These are phyloP conservation scores for Karalla daura DNA, from an alignment of 2,797 vertebrate species.

Conservation along the genomic window DNA sequence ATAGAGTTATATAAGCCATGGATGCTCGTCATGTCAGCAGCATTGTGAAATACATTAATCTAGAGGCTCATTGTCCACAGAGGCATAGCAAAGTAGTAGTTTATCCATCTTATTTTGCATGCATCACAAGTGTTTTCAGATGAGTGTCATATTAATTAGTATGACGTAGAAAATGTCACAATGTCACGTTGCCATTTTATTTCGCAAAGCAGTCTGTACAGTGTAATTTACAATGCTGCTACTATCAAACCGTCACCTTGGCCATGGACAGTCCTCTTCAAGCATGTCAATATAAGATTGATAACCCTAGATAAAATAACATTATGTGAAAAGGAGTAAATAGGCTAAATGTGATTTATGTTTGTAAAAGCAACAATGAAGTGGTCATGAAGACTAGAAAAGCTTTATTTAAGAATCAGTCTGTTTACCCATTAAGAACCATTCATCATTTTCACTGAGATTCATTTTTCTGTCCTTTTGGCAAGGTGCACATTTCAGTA, in stretches of 20 bases:
- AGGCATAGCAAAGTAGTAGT: constrained; percentile 1
- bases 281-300: not conserved
- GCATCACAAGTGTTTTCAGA: not conserved
- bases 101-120: not conserved
- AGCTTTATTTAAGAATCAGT: no score
- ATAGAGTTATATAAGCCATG: constrained; percentile 31
- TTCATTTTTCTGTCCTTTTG: no score
- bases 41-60: constrained; percentile 8
- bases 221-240: not conserved
- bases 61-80: not conserved
- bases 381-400: no score
- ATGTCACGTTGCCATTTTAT: not conserved
- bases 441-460: no score
- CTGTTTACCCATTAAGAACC: no score
- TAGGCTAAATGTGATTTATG: no score
- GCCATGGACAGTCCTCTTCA: not conserved
- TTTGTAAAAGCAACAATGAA: no score
- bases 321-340: not conserved
- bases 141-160: not conserved
- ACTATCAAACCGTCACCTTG: not conserved
- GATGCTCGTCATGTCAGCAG: constrained; percentile 18
- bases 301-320: not conserved
- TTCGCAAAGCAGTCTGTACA: not conserved
- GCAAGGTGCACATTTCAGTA: no score
- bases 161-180: not conserved